Base-by-base conservation (phyloP, 2,113 vertebrate species). In the Pterophyllum scalare region DNA sequence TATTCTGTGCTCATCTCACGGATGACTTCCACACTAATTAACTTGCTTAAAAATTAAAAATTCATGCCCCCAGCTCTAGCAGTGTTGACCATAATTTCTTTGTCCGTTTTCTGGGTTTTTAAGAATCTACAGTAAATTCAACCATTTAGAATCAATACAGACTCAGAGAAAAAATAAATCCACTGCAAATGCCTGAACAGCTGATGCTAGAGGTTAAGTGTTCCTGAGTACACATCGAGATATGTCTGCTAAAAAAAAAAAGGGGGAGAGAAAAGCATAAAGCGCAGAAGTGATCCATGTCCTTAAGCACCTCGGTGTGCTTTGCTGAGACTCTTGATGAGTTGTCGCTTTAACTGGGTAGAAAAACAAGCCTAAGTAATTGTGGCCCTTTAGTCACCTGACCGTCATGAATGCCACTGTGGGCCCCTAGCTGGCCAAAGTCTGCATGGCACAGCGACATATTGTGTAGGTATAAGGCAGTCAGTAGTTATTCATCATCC, bases 401-500 rank as follows among this genome's bases (percentile, higher is more conserved):
- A 91, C 89, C 79, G 12, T 89, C 87, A 82, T 46, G 28, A 2
- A 81, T 40, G 67, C 85, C 80, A 38, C 19, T 5, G 24, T 10
- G 17, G 67, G 43, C 28, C 24, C 62, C 31, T 20, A 20, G 70
- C 38, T n/a, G 35, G 59, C 56, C 26, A 12, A 4, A 1, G 72
- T 33, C 62, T 2, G 57, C 46, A 1, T 79, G 83, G 79, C 85
- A 80, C 20, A 2, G 76, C 88, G 75, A 90, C 84, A 38, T 88
- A 89, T 89, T 35, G 90, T 74, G 46, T 91, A 90, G 92, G 94
- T 94, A 89, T 85, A 84, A 75, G 81, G 89, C 89, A 85, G 92
- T 93, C 91, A 88, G 94, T 94, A 92, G 91, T 93, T 95, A 93
- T 95, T 95, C 92, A 93, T 96, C 94, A 94, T 95, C 94, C 86